A percentile compares a stretch with the other conserved stretches of the same genome.
Evolutionary conservation across 2,113 vertebrate species (phyloP).

Genomic region (Raja brachyura): DNA sequence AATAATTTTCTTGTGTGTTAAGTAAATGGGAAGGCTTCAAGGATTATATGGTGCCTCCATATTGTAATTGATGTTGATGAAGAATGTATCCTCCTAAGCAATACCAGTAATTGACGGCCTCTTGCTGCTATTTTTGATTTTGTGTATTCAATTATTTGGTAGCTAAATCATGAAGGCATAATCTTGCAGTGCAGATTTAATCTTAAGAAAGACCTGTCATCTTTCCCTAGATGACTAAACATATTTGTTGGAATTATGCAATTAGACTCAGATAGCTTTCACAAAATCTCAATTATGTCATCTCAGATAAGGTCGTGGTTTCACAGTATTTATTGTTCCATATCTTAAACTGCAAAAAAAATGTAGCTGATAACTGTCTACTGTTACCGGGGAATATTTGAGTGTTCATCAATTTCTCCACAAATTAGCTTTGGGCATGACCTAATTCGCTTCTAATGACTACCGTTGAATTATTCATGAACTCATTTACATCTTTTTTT

Average conservation of each 20-base stretch:
- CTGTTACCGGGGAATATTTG: conserved; percentile 18
- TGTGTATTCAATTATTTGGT: background rate
- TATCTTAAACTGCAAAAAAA: background rate
- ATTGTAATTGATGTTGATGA: conserved; percentile 19
- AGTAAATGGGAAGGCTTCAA: background rate
- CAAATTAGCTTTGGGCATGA: conserved; percentile 25
- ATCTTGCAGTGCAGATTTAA: background rate
- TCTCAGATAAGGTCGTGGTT: background rate
- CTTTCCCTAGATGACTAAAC: conserved; percentile 19
- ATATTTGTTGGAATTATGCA: background rate
- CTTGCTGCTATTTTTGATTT: background rate
- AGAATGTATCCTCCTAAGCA: background rate
- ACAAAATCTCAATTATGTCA: background rate
- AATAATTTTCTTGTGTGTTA: background rate
- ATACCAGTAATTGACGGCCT: background rate
- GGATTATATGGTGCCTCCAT: background rate
- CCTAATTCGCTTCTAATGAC: conserved; percentile 23
- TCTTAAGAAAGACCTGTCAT: background rate
- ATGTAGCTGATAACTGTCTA: background rate
- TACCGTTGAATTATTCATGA: conserved; percentile 17
- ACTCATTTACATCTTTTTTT: background rate
- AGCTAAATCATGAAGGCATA: conserved; percentile 8
- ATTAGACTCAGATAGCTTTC: background rate
- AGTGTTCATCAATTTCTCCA: conserved; percentile 5
- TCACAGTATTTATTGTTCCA: background rate